Conservation (phyloP, 2,888 invertebrate genomes). For the Hypolimnas misippus region DNA sequence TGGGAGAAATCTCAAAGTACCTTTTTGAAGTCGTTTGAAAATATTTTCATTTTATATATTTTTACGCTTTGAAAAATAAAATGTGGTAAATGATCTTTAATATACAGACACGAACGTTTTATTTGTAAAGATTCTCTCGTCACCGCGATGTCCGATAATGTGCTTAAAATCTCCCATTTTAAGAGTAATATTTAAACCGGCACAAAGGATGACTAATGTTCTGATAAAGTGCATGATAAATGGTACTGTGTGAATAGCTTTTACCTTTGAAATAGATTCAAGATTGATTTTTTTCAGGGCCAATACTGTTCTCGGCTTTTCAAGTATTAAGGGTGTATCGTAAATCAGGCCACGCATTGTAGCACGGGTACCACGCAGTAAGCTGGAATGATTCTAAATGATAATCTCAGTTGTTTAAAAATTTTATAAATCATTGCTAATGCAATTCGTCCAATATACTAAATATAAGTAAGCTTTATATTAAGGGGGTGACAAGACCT, state of each 20-base stretch:
- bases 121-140: background rate
- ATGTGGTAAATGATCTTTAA: background rate
- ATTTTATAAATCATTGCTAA: no score
- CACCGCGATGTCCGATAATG: background rate
- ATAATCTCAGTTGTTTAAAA: no score
- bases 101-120: background rate
- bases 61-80: no score
- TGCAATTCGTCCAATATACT: no score
- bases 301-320: background rate
- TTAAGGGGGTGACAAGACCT: no score
- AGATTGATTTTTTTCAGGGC: background rate
- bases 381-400: no score
- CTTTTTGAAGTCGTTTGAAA: no score
- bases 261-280: constrained; percentile 6
- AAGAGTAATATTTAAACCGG: constrained; percentile 16
- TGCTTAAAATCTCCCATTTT: constrained; percentile 1
- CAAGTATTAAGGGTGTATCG: background rate
- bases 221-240: constrained; percentile 14
- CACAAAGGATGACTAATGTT: constrained; percentile 26
- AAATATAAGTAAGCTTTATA: no score
- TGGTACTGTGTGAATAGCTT: constrained; percentile 5
- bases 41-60: no score
- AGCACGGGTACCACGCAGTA: no score
- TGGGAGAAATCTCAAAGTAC: no score
- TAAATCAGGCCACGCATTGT: background rate